Base-by-base conservation (phyloP, 2,113 vertebrate species). In the Oxygymnocypris stewartii region DNA sequence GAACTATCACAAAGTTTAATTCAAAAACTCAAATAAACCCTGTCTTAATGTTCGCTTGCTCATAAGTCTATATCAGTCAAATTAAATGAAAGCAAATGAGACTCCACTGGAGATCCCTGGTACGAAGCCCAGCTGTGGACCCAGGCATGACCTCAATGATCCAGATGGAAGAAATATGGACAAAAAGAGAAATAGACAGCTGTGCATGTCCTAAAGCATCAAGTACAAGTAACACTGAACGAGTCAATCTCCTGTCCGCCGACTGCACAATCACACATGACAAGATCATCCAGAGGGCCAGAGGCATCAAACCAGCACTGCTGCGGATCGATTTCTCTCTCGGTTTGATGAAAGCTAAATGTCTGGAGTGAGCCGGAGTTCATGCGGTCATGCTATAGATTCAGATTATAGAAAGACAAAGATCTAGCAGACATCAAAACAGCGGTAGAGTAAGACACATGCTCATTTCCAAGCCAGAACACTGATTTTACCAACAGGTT, bases 311-410 rank as follows among this genome's bases (percentile, higher is more conserved):
- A 76, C 59, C 42, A 0, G 57, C 84, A 44, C 57, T 35, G 23
- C 31, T 25, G 63, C 54, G 13, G 85, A 89, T 89, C 77, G 44
- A 88, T 89, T 84, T 83, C 54, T 42, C 76, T 28, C 65, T 71
- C 25, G 0, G 10, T 79, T 31, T 82, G 84, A 85, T 85, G 40
- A 79, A 85, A 42, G 61, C 14, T 23, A 49, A 54, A 78, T n/a
- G 65, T 86, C 37, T 73, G 65, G 69, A n/a, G 20, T 80, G 59
- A 23, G 20, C 25, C 12, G 4, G 18, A 25, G 80, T 73, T 83
- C 61, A 74, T 18, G 74, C 16, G 11, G 63, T 57, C 44, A 54
- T 51, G 51, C 74, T 88, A 54, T 82, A 76, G 51, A 84, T 16
- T 23, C 37, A 63, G 25, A 40, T 8, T 44, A 40, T 6, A 82